Base-by-base conservation (phyloP, 2,888 invertebrate species). In the Argyresthia goedartella region DNA sequence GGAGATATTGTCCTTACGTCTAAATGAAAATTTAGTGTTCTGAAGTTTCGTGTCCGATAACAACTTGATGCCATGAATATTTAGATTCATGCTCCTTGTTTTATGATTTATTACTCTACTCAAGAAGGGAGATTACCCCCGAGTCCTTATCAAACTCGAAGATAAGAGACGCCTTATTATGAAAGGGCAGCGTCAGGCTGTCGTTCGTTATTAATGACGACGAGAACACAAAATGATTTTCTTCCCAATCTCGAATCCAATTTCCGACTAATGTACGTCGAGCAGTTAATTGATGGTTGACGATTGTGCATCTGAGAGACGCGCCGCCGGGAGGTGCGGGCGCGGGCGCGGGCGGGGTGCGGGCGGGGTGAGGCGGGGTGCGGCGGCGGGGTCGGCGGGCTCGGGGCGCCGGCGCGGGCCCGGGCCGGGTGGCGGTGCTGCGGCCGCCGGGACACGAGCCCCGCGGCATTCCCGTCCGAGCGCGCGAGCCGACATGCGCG, bases 401-500 rank as follows among this genome's bases (percentile, higher is more conserved):
- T 69, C 64, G 72, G 66, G 62, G 64, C 67, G 69, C 74, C 50
- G 69, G 74, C 50, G n/a, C n/a, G n/a, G n/a, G n/a, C 51, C 51
- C 48, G 57, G 59, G 62, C 59, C 62, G 54, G 62, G 64, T 59
- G 65, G 64, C 66, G 60, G 69, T 69, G 63, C 56, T 59, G 60
- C 51, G 62, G n/a, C n/a, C n/a, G n/a, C n/a, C n/a, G n/a, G n/a
- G n/a, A n/a, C n/a, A n/a, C n/a, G n/a, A 59, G 61, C n/a, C 63
- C 58, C 66, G 65, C 67, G 67, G 63, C 69, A 69, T 71, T 71
- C 69, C 64, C 72, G 66, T 61, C 64, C 67, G 69, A 74, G 73
- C n/a, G n/a, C 76, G 74, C 76, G 68, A 66, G 68, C 63, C 76
- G 74, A 75, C 75, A 81, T 81, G 80, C 85, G 80, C n/a, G n/a